Evolutionary conservation across 2,888 invertebrate species (phyloP), one percentile per base, ranked within the genome.

Genomic region (Caenorhabditis parvicauda): DNA sequence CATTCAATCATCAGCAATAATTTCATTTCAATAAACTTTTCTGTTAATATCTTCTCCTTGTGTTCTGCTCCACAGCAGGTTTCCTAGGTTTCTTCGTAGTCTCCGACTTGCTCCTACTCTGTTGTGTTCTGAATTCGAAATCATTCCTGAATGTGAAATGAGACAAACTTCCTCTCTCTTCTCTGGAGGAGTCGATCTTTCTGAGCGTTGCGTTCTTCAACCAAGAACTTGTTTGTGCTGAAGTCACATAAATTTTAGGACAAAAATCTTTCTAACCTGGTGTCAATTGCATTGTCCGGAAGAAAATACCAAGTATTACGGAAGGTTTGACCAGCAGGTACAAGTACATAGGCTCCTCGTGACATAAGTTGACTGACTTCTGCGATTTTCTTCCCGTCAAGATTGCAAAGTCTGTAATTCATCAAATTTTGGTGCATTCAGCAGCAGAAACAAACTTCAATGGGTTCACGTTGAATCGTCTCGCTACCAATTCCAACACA

Each of bases 241-340:
- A 37, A 68, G 29, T 28, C 44, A 56, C n/a, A 17, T 19, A 35
- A 37, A 2, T 35, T 27, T 45, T 21, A n/a, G 28, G 4, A 22
- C n/a, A 3, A 38, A 25, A 17, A 24, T 5, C 22, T 25, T 14
- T 45, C 35, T 35, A 5, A 74, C 72, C 74, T 74, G 2, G 76
- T 76, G 54, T 76, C 76, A 50, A 76, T 76, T 1, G 76, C 76
- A 55, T 75, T 74, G 47, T 75, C 75, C 14, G 76, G 76, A 4
- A 76, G 55, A 39, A 74, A 76, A 37, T 76, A 76, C 76, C 76
- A 76, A 32, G 75, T 75, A 35, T 76, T 72, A 39, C 76, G 42
- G 54, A 75, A 76, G 7, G 61, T 57, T 44, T 76, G 76, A 9
- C 76, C 76, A 21, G 65, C 70, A 0, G 76, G 75, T 37, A 76